These are phyloP conservation scores for Bugula neritina DNA, from an alignment of 2,888 invertebrate species.

Conservation along the genomic window DNA sequence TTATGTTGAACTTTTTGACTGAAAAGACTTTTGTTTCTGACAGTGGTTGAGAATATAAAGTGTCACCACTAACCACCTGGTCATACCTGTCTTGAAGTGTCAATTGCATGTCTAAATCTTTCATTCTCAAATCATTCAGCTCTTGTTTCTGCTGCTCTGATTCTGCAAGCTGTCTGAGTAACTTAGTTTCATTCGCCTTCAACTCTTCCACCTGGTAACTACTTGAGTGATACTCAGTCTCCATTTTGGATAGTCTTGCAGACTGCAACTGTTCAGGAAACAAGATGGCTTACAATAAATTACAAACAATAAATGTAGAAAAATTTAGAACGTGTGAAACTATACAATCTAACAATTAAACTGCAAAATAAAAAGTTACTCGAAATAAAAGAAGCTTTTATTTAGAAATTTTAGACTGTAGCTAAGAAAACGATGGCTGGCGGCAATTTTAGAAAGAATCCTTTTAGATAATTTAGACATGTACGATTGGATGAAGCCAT, in stretches of 20 bases:
- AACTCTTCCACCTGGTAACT: slow-evolving; percentile 42
- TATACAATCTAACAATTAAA: neutral
- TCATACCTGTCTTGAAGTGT: slow-evolving; percentile 13
- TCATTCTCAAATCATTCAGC: slow-evolving; percentile 34
- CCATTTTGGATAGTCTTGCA: slow-evolving; percentile 40
- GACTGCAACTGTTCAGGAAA: slow-evolving; percentile 28
- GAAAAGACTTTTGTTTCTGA: too few relatives aligned
- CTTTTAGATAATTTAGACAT: too few relatives aligned
- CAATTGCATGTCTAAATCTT: slow-evolving; percentile 4
- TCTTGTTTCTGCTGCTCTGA: slow-evolving; percentile 38
- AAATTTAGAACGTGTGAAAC: neutral
- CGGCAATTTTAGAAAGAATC: neutral
- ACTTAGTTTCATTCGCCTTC: slow-evolving; percentile 43
- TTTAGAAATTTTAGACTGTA: neutral
- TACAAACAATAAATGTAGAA: neutral
- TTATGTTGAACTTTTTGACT: too few relatives aligned
- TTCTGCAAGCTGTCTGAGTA: slow-evolving; percentile 40
- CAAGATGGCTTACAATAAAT: neutral
- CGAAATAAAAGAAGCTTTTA: neutral
- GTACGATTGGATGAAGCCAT: too few relatives aligned
- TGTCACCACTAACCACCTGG: too few relatives aligned
- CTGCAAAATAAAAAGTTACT: neutral
- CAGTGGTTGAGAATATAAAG: too few relatives aligned
- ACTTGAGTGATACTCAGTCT: slow-evolving; percentile 31
- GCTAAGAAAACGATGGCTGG: neutral